Evolutionary conservation across 2,797 vertebrate genomes (phyloP).

Genomic region (Parauchenoglanis ngamensis): DNA sequence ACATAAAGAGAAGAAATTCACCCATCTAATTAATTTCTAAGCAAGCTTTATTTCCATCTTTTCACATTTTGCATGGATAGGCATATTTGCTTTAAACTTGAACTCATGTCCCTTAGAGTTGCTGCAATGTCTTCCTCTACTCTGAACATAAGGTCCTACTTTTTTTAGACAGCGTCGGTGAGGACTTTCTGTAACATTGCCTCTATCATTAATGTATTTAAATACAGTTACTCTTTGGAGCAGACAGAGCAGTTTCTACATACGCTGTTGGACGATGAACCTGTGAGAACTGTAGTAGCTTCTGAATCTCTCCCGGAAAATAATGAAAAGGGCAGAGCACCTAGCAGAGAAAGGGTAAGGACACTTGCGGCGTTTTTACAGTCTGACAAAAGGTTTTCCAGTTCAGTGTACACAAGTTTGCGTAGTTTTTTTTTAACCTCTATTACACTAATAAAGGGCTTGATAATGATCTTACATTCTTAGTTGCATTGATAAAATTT

Average conservation of each 20-base stretch:
- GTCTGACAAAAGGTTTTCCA: background rate
- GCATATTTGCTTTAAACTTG: background rate
- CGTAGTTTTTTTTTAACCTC: background rate
- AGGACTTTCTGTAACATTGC: background rate
- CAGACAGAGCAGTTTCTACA: constrained; percentile 89
- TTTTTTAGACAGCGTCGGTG: background rate
- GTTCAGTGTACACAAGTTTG: background rate
- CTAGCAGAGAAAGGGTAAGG: constrained; percentile 74
- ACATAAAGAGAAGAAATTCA: background rate
- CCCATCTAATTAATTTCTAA: background rate
- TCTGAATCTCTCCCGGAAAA: constrained; percentile 72
- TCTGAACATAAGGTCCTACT: background rate
- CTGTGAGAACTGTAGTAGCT: constrained; percentile 89
- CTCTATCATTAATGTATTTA: background rate
- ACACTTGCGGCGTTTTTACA: constrained; percentile 41
- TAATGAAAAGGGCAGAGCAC: constrained; percentile 69
- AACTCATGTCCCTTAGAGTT: background rate
- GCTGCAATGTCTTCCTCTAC: background rate
- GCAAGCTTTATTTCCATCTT: background rate
- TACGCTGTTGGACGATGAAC: constrained; percentile 85
- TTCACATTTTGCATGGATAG: background rate
- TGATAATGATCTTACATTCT: background rate
- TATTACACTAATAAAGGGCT: background rate
- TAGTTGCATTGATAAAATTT: background rate
- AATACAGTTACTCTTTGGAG: constrained; percentile 84